Percentiles rank a stretch among this genome's conserved stretches.
Evolutionary conservation across 2,888 invertebrate genomes (phyloP).

Genomic region (Cynaeus angustus): DNA sequence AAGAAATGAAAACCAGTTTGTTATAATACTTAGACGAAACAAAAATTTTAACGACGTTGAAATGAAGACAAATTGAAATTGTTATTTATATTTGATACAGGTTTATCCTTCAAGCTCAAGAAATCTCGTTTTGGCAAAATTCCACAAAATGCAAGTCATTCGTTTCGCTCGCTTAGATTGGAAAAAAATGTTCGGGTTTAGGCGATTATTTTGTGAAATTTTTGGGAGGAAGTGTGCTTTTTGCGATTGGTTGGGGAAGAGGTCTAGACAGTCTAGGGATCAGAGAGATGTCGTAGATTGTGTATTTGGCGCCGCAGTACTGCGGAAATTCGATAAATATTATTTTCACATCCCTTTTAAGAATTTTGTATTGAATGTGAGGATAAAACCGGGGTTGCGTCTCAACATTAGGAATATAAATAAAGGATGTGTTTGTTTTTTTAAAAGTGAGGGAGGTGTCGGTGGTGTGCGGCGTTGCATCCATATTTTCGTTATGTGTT

Average conservation of each 20-base stretch:
- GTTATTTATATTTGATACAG: too few relatives aligned
- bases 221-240: background rate
- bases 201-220: slow-evolving; percentile 3
- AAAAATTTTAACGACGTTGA: too few relatives aligned
- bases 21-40: too few relatives aligned
- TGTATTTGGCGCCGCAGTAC: slow-evolving; percentile 8
- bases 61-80: too few relatives aligned
- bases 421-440: slow-evolving; percentile 39
- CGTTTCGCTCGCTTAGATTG: too few relatives aligned
- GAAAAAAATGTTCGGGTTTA: too few relatives aligned
- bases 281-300: slow-evolving; percentile 9
- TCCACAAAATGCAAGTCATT: too few relatives aligned
- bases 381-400: slow-evolving; percentile 7
- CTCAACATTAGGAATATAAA: slow-evolving; percentile 31
- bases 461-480: slow-evolving; percentile 27
- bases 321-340: slow-evolving; percentile 20
- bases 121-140: too few relatives aligned
- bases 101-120: too few relatives aligned
- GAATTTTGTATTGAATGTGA: slow-evolving; percentile 10
- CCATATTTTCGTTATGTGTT: slow-evolving; percentile 44
- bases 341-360: slow-evolving; percentile 7
- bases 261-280: slow-evolving; percentile 4
- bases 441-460: slow-evolving; percentile 23
- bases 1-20: too few relatives aligned
- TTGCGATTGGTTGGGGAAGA: background rate